Evolutionary conservation across 2,113 vertebrate genomes (phyloP).

Genomic region (Microtus pennsylvanicus): DNA sequence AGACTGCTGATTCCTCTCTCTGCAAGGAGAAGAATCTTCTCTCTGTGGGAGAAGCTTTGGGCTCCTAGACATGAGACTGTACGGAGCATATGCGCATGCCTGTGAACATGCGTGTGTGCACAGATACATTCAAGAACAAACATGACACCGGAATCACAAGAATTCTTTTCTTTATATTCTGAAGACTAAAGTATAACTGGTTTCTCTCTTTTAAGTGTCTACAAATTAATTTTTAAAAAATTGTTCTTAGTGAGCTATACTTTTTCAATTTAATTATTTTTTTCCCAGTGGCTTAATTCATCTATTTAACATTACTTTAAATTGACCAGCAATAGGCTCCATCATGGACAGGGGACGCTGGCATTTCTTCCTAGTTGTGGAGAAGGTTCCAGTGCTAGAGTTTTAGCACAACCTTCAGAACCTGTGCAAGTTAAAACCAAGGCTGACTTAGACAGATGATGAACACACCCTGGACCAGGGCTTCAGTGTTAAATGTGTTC

Average conservation of each 20-base stretch:
- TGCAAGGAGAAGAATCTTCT: background rate
- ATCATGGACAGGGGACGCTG: background rate
- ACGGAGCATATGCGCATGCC: background rate
- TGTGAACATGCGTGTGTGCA: background rate
- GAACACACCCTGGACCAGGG: slow-evolving; percentile 55
- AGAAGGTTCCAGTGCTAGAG: slow-evolving; percentile 73
- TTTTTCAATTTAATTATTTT: background rate
- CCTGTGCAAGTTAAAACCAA: slow-evolving; percentile 81
- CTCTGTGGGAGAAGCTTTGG: background rate
- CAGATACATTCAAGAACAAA: background rate
- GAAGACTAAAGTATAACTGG: background rate
- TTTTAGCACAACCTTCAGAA: slow-evolving; percentile 76
- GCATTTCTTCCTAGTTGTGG: slow-evolving; percentile 69
- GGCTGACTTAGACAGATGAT: slow-evolving; percentile 62
- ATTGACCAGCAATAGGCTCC: background rate
- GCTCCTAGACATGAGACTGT: background rate
- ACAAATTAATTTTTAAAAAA: background rate
- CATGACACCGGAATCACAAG: background rate
- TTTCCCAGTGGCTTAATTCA: background rate
- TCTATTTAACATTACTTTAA: slow-evolving; percentile 38
- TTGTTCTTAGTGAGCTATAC: too few species aligned
- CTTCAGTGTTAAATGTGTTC: slow-evolving; percentile 74
- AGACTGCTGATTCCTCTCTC: background rate
- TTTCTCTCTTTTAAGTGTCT: background rate
- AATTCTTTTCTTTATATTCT: slow-evolving; percentile 22